These are phyloP conservation scores for Ammodytes marinus DNA, from an alignment of 2,113 vertebrate genomes.

Conservation along the genomic window DNA sequence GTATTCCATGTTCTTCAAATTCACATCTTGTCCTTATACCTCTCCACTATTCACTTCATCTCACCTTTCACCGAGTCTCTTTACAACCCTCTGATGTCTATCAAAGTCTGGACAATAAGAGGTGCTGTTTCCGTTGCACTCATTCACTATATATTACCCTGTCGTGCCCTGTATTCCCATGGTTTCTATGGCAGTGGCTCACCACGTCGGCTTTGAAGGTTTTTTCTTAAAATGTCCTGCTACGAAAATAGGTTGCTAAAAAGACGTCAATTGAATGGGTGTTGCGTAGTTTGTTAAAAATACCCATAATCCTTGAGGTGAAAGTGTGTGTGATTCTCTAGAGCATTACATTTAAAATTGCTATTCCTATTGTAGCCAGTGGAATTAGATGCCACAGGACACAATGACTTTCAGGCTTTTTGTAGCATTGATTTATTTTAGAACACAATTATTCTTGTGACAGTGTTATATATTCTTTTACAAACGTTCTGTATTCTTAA, in stretches of 20 bases:
- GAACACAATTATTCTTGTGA: too few species aligned
- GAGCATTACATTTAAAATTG: not conserved
- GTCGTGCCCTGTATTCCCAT: not conserved
- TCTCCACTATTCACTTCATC: not conserved
- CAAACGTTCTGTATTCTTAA: too few species aligned
- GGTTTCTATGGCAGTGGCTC: not conserved
- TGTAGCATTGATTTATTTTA: too few species aligned
- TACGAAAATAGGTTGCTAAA: not conserved
- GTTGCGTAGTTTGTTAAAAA: not conserved
- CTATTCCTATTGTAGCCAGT: not conserved
- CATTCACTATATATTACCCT: not conserved
- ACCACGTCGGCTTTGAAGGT: not conserved
- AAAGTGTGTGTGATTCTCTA: not conserved
- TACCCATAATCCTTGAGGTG: not conserved
- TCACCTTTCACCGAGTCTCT: slow-evolving; percentile 7
- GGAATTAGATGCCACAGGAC: too few species aligned
- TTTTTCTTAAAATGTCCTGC: not conserved
- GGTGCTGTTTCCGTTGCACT: slow-evolving; percentile 6
- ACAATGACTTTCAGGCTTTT: too few species aligned
- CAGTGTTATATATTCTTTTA: too few species aligned
- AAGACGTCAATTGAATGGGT: not conserved
- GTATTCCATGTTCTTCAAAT: not conserved
- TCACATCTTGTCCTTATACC: slow-evolving; percentile 25
- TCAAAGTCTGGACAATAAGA: slow-evolving; percentile 40
- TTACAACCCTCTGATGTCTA: slow-evolving; percentile 30